Percentiles rank a stretch among this genome's conserved stretches.
phyloP scores from a whole-genome alignment of 1,140 invertebrate genomes.

The Carcinoscorpius rotundicauda region DNA sequence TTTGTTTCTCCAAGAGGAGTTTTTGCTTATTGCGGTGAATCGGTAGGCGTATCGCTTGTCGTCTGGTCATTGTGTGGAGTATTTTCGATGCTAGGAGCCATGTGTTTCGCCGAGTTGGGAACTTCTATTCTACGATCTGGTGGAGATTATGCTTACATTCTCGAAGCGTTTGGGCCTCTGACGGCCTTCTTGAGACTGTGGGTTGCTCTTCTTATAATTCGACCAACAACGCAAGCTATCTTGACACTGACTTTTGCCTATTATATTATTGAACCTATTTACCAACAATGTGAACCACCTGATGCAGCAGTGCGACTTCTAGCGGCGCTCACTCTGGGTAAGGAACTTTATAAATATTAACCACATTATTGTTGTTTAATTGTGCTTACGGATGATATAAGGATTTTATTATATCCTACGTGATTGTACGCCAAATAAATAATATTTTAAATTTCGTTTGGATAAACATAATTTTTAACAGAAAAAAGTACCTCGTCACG shows the following conservation, averaged over 20 bases:
- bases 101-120: conserved; percentile 96
- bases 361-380: no score
- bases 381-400: no score
- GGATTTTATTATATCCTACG: no score
- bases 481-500: no score
- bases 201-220: conserved; percentile 76
- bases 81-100: conserved; percentile 75
- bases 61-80: conserved; percentile 85
- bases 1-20: conserved; percentile 95
- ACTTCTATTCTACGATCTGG: conserved; percentile 70
- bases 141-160: conserved; percentile 95
- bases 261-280: conserved; percentile 86
- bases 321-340: conserved; percentile 27
- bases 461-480: no score
- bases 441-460: no score
- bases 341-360: conserved; percentile 8
- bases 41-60: conserved; percentile 75
- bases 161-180: conserved; percentile 74
- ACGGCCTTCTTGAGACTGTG: conserved; percentile 90
- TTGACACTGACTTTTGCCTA: conserved; percentile 91
- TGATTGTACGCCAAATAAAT: no score
- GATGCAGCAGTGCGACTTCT: conserved; percentile 25
- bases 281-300: conserved; percentile 40
- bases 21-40: conserved; percentile 60
- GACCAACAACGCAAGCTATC: conserved; percentile 91